Evolutionary conservation across 2,888 invertebrate species (phyloP), one percentile per base, ranked within the genome.

Genomic region (Parnassius smintheus): DNA sequence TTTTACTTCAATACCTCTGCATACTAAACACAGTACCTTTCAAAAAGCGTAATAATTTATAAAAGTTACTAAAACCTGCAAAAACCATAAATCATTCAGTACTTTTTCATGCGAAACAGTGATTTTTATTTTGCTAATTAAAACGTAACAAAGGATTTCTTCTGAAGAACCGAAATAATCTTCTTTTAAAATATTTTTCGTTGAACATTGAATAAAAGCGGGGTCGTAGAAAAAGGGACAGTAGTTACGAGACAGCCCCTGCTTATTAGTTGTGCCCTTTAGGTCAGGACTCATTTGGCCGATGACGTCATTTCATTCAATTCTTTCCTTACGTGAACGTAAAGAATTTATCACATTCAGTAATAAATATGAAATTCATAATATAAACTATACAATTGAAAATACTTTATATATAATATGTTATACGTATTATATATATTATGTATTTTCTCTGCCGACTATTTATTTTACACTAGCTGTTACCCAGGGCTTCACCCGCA

Each of bases 291-390:
- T 76, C 75, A 76, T 75, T 76, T 75, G 71, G 48, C 46, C 62
- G 56, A 69, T 78, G 78, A 77, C 78, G 77, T 81, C 78, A 77
- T 70, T 73, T 68, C 77, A 78, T 79, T 80, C 77, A 77, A 71
- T 78, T 77, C 71, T 73, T 3, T 13, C 18, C 49, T 73, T 73
- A 63, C 55, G 68, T 64, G 62, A 60, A 66, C 67, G 67, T 68
- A 60, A 10, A 49, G 4, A 35, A 35, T 54, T 60, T 46, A 12
- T 60, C 59, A 52, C 25, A 46, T 59, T 53, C 25, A 53, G 35
- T n/a, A 46, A 22, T 18, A 44, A 35, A 7, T 4, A 35, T 35
- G 35, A 35, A 7, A 35, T 35, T 35, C 7, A 35, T 35, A 18
- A 18, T 1, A 18, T 18, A 18, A 18, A 18, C 18, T 18, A 18